These are phyloP conservation scores for Troides oblongomaculatus DNA, from an alignment of 2,888 invertebrate species.

Conservation along the genomic window DNA sequence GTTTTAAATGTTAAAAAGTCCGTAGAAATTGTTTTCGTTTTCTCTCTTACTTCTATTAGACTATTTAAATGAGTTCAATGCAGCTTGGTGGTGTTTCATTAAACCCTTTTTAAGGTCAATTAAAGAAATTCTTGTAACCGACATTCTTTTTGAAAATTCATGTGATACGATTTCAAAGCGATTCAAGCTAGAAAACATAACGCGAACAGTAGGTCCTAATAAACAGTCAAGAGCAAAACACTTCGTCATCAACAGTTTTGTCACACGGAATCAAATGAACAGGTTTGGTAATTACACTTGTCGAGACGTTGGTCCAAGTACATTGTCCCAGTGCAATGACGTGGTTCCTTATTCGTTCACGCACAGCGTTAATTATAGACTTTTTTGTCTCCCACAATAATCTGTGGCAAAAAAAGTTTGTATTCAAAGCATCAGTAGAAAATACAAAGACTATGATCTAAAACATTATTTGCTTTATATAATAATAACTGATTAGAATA, in stretches of 20 bases:
- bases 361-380: constrained; percentile 12
- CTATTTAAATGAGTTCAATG: too few species aligned
- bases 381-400: constrained; percentile 15
- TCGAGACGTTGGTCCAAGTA: constrained; percentile 9
- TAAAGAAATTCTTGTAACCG: too few species aligned
- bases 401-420: not conserved
- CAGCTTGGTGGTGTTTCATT: too few species aligned
- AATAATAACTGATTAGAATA: too few species aligned
- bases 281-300: constrained; percentile 17
- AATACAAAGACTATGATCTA: not conserved
- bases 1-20: too few species aligned
- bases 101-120: too few species aligned
- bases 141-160: too few species aligned
- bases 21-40: too few species aligned
- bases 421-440: not conserved
- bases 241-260: constrained; percentile 20
- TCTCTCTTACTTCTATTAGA: too few species aligned
- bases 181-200: constrained; percentile 4
- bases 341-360: constrained; percentile 26
- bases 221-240: constrained; percentile 19
- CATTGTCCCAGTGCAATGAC: constrained; percentile 13
- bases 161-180: not conserved
- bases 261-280: constrained; percentile 13
- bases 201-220: not conserved
- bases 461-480: not conserved